Evolutionary conservation across 2,113 vertebrate species (phyloP), one percentile per base, ranked within the genome.

Genomic region (Sinocyclocheilus anophthalmus): DNA sequence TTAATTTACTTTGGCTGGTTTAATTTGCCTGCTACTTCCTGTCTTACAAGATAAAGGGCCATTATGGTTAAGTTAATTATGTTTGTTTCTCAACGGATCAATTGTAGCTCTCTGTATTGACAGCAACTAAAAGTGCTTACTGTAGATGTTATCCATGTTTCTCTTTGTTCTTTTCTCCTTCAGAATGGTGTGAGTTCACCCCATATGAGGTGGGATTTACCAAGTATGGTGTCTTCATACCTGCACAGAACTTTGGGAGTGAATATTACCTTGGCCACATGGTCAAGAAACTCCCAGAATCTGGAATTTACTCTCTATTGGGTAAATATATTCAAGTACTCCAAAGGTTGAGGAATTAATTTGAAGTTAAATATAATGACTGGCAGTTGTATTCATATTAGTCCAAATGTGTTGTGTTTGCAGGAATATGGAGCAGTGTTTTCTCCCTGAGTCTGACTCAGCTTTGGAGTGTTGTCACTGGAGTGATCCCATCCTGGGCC

Each of bases 131-230:
- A 50, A 50, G 12, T 26, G 5, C 7, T 55, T 72, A 18, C 48
- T 37, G 42, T 50, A 48, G 33, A 81, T 78, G 0, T 42, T 42
- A 26, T 61, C 45, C 24, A 0, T 10, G 26, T 20, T 20, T 4
- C 72, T 75, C 20, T 7, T 70, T 72, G 3, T n/a, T 53, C 63
- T 59, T 14, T 86, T 76, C 37, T 78, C 89, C 1, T 59, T 59
- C 7, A 97, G 97, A 97, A 90, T 97, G 96, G 96, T 90, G 93
- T 0, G 96, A 97, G 79, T 98, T 97, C 88, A 96, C 96, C 24
- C 97, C 97, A 45, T 97, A 95, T 0, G 97, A 98, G 83, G 95
- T 98, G 0, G 91, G 96, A 65, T 91, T 98, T 39, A 93, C 93
- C 45, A 98, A 97, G 90, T 97, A 97, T 0, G 97, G 97, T 1